A percentile compares a stretch with the other conserved stretches of the same genome.
phyloP scores from a whole-genome alignment of 2,888 invertebrate species.

The Rhamphomyia laevipes region DNA sequence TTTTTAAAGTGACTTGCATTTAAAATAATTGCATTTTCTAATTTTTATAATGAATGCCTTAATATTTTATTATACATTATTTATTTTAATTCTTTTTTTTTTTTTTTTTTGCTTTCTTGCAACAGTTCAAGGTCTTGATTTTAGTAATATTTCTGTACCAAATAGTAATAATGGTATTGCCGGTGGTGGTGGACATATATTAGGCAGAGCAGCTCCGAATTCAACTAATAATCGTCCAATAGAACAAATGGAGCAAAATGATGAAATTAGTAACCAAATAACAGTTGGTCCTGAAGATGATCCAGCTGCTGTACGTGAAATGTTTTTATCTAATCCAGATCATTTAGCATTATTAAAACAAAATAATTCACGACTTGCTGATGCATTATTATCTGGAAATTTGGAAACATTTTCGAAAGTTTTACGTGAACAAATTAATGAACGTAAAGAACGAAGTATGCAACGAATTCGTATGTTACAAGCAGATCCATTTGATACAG shows the following conservation, averaged over 20 bases:
- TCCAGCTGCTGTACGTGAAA: conserved; percentile 71
- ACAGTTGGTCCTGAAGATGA: conserved; percentile 56
- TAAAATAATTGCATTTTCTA: background rate
- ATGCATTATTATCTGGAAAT: conserved; percentile 76
- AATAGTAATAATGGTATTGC: conserved; percentile 22
- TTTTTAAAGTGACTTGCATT: conserved; percentile 15
- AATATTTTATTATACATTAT: too few species aligned
- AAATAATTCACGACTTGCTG: conserved; percentile 85
- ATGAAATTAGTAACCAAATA: conserved; percentile 24
- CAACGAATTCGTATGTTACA: conserved; percentile 78
- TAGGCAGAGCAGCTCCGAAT: conserved; percentile 3
- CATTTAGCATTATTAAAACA: conserved; percentile 82
- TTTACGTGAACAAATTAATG: conserved; percentile 68
- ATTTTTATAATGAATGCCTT: too few species aligned
- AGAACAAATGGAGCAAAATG: background rate
- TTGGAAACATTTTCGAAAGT: conserved; percentile 68
- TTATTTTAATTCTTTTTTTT: background rate
- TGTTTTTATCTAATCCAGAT: conserved; percentile 82
- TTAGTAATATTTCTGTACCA: conserved; percentile 76
- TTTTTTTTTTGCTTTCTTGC: background rate
- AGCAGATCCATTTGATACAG: conserved; percentile 91
- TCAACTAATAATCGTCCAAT: background rate
- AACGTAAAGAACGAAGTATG: conserved; percentile 64
- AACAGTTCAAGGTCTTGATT: conserved; percentile 53
- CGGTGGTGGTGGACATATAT: conserved; percentile 5